These are phyloP conservation scores for Aradus depressus DNA, from an alignment of 2,888 invertebrate genomes.

Conservation along the genomic window DNA sequence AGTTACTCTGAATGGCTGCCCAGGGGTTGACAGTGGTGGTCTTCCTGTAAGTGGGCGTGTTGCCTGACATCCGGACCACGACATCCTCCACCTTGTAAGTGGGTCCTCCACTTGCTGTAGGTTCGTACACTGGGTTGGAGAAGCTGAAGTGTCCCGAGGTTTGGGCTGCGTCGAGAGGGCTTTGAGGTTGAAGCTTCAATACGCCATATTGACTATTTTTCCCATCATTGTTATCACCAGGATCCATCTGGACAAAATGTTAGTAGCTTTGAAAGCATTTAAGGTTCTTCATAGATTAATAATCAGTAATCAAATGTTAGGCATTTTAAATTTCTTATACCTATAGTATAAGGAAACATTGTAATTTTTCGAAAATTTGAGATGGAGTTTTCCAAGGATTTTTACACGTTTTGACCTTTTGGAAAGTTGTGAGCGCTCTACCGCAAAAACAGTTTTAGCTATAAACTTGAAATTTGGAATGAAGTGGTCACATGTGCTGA, in stretches of 20 bases:
- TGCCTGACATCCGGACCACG: constrained; percentile 40
- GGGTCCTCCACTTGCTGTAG: constrained; percentile 41
- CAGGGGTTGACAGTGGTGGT: constrained; percentile 41
- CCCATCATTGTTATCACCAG: constrained; percentile 42
- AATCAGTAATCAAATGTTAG: too few species aligned
- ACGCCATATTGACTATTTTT: constrained; percentile 58
- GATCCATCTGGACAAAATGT: constrained; percentile 48
- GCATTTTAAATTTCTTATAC: neutral
- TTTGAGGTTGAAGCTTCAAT: constrained; percentile 55
- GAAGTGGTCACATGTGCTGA: too few species aligned
- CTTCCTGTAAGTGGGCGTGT: constrained; percentile 30
- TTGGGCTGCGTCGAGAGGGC: constrained; percentile 29
- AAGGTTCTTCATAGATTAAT: neutral
- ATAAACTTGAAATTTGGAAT: too few species aligned
- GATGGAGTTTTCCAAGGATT: neutral
- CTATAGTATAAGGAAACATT: neutral
- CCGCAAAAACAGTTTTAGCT: too few species aligned
- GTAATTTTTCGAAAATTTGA: neutral
- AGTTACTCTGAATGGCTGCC: constrained; percentile 44
- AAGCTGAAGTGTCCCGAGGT: constrained; percentile 54
- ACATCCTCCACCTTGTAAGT: constrained; percentile 51
- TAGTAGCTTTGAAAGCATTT: too few species aligned
- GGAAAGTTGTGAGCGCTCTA: too few species aligned
- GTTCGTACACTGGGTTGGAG: constrained; percentile 75
- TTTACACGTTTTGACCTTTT: too few species aligned